Conservation (phyloP, 2,113 vertebrate species). For the Hassar affinis region DNA sequence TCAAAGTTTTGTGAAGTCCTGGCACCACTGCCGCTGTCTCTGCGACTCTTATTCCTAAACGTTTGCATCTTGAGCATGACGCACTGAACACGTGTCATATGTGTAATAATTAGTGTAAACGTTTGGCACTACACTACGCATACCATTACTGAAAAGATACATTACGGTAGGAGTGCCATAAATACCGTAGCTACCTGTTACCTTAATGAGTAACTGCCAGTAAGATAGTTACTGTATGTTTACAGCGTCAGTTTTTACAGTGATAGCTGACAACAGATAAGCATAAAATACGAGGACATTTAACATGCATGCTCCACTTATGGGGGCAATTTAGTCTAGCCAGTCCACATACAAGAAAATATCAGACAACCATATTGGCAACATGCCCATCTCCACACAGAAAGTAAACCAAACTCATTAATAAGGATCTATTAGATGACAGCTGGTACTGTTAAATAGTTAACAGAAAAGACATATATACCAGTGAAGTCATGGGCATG, state of each 20-base stretch:
- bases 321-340: background rate
- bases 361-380: background rate
- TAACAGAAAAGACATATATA: background rate
- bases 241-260: background rate
- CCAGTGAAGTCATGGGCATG: background rate
- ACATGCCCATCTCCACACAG: background rate
- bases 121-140: background rate
- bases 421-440: background rate
- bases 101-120: background rate
- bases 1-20: background rate
- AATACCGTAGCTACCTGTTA: background rate
- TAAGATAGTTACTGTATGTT: background rate
- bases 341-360: background rate
- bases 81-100: background rate
- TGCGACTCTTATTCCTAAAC: background rate
- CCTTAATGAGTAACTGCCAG: background rate
- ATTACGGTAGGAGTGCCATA: background rate
- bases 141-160: background rate
- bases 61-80: background rate
- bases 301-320: background rate
- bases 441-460: background rate
- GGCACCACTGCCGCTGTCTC: background rate
- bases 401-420: background rate
- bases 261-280: background rate
- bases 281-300: background rate